phyloP scores from a whole-genome alignment of 2,888 invertebrate genomes.

The Thereva nobilitata region DNA sequence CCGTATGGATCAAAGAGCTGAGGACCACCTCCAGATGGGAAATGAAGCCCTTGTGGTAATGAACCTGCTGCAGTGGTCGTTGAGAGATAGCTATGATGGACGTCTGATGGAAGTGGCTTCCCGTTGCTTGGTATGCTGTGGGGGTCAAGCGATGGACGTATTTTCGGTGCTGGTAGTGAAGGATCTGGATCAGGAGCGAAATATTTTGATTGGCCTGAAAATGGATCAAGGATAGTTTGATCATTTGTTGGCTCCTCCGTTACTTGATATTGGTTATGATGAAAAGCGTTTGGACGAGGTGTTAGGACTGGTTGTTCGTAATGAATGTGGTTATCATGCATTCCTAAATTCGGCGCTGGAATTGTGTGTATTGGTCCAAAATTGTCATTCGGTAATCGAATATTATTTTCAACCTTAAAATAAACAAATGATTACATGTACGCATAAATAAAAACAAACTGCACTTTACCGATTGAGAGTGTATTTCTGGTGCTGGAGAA shows the following conservation, averaged over 20 bases:
- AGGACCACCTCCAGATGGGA: conserved; percentile 57
- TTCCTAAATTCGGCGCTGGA: conserved; percentile 75
- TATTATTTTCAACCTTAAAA: conserved; percentile 51
- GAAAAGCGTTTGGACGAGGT: not conserved
- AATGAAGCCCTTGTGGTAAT: conserved; percentile 52
- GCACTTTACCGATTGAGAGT: conserved; percentile 50
- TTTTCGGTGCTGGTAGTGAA: conserved; percentile 55
- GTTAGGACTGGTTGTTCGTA: conserved; percentile 40
- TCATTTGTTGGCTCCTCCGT: conserved; percentile 60
- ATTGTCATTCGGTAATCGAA: conserved; percentile 65
- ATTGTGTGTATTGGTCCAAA: conserved; percentile 76
- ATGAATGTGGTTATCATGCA: conserved; percentile 53
- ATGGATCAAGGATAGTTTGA: conserved; percentile 55
- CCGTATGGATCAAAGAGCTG: conserved; percentile 59
- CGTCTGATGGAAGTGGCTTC: conserved; percentile 53
- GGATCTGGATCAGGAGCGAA: conserved; percentile 62
- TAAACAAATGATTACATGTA: conserved; percentile 29
- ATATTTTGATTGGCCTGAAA: conserved; percentile 57
- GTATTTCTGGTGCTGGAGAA: conserved; percentile 47
- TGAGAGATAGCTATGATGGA: conserved; percentile 51
- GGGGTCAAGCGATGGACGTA: conserved; percentile 56
- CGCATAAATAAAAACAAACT: not conserved
- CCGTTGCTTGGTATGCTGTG: conserved; percentile 59
- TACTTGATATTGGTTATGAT: conserved; percentile 59
- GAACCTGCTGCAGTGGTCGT: not conserved